These are phyloP conservation scores for Alentia gelatinosa DNA, from an alignment of 2,888 invertebrate genomes.

Conservation along the genomic window DNA sequence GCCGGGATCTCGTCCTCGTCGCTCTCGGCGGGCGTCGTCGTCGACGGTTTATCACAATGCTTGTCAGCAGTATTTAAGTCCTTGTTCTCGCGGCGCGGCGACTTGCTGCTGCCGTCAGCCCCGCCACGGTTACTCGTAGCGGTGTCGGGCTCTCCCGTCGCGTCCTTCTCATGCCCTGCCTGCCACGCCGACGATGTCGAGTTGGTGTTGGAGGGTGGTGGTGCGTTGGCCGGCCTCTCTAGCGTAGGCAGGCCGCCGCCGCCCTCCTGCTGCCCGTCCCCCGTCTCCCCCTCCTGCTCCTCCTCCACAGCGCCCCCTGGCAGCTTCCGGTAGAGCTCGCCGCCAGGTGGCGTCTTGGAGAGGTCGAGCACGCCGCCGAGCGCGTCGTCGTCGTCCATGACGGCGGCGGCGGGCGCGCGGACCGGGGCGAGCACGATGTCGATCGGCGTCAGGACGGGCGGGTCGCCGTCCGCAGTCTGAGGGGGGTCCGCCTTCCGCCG, in stretches of 20 bases:
- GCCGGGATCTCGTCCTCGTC: not conserved
- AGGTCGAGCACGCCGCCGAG: not conserved
- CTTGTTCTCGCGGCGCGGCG: not conserved
- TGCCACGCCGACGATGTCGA: not conserved
- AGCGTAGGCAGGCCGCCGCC: not conserved
- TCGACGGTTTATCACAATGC: not conserved
- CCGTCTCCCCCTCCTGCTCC: not conserved
- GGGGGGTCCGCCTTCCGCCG: not conserved
- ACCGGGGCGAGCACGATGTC: not conserved
- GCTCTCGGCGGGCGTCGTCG: not conserved
- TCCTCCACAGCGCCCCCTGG: too few species aligned
- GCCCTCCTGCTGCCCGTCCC: not conserved
- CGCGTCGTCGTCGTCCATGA: not conserved
- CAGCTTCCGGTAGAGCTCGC: too few species aligned
- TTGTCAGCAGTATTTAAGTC: slow-evolving; percentile 32
- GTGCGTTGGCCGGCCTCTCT: not conserved
- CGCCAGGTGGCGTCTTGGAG: not conserved
- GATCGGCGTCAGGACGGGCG: not conserved
- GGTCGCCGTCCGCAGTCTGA: not conserved
- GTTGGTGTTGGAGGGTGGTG: not conserved
- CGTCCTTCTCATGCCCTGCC: not conserved
- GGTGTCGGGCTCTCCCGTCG: not conserved
- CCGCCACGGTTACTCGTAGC: not conserved
- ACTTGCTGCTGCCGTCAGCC: not conserved
- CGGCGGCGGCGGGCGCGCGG: not conserved